phyloP scores from a whole-genome alignment of 2,888 invertebrate species.

The Chrysolina americana region DNA sequence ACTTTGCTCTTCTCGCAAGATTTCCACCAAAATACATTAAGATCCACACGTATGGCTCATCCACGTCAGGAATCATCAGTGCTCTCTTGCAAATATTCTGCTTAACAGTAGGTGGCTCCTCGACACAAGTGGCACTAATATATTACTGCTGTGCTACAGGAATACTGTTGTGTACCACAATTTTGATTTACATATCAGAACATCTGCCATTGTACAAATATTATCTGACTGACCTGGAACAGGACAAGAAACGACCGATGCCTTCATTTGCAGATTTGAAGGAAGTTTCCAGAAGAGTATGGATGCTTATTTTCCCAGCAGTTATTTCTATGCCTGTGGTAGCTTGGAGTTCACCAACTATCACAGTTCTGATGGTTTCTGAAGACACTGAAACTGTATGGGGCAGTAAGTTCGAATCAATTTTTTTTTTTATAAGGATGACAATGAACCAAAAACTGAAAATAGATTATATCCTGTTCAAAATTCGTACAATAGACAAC shows the following conservation, averaged over 20 bases:
- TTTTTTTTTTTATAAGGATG: too few species aligned
- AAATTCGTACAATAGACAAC: too few species aligned
- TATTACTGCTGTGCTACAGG: constrained; percentile 29
- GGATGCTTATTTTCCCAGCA: neutral
- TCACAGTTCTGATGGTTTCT: constrained; percentile 22
- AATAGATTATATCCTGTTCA: too few species aligned
- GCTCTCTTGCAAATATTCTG: constrained; percentile 38
- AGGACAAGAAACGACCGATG: constrained; percentile 6
- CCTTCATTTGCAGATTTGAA: constrained; percentile 20
- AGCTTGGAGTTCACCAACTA: constrained; percentile 5
- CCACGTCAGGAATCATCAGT: constrained; percentile 39
- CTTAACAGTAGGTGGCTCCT: constrained; percentile 27
- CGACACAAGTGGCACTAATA: constrained; percentile 34
- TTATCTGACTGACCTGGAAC: constrained; percentile 22
- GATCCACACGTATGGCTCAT: constrained; percentile 40
- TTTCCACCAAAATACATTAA: constrained; percentile 46
- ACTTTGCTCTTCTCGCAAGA: constrained; percentile 39
- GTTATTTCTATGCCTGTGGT: neutral
- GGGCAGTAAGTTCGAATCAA: constrained; percentile 18
- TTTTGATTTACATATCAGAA: neutral
- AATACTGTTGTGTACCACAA: neutral
- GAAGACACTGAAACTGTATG: constrained; percentile 11
- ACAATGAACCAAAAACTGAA: too few species aligned
- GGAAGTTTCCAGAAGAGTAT: neutral
- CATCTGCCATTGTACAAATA: constrained; percentile 23